Percentiles rank a stretch among this genome's conserved stretches.
Evolutionary conservation across 2,888 invertebrate genomes (phyloP).

Genomic region (Acrobasis consociella): DNA sequence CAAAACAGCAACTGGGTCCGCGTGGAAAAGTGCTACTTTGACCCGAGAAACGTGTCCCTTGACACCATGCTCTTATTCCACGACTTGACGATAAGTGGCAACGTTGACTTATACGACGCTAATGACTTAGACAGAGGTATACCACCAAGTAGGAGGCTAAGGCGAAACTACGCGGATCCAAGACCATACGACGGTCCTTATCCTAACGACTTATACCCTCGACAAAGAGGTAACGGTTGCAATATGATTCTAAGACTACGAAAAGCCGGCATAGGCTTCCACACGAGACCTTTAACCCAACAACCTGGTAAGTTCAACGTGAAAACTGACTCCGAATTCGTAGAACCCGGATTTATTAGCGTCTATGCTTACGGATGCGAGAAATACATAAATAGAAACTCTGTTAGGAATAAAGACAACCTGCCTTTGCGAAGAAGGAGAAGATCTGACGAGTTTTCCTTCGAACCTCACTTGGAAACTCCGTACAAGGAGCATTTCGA

Average conservation of each 20-base stretch:
- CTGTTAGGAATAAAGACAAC: slow-evolving; percentile 65
- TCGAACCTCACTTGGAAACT: slow-evolving; percentile 58
- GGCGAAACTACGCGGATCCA: slow-evolving; percentile 69
- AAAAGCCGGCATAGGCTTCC: slow-evolving; percentile 90
- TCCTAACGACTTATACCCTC: slow-evolving; percentile 46
- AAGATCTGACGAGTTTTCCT: slow-evolving; percentile 71
- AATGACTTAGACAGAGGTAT: slow-evolving; percentile 65
- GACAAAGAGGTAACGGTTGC: slow-evolving; percentile 82
- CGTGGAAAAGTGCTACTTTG: slow-evolving; percentile 89
- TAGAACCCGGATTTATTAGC: slow-evolving; percentile 92
- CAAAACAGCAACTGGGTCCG: slow-evolving; percentile 86
- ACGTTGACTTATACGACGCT: slow-evolving; percentile 84
- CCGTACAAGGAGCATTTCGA: slow-evolving; percentile 47
- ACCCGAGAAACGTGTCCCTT: slow-evolving; percentile 87
- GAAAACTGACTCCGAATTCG: slow-evolving; percentile 91
- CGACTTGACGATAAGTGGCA: slow-evolving; percentile 90
- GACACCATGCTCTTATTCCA: slow-evolving; percentile 90
- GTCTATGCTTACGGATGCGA: slow-evolving; percentile 93
- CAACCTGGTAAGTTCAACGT: slow-evolving; percentile 88
- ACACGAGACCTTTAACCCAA: slow-evolving; percentile 87
- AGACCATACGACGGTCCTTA: slow-evolving; percentile 54
- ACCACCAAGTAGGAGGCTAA: slow-evolving; percentile 53
- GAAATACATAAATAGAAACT: slow-evolving; percentile 76
- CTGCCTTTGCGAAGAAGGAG: slow-evolving; percentile 59
- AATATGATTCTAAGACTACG: slow-evolving; percentile 90